phyloP scores from a whole-genome alignment of 1,140 invertebrate species.

The Bathynomus jamesi region DNA sequence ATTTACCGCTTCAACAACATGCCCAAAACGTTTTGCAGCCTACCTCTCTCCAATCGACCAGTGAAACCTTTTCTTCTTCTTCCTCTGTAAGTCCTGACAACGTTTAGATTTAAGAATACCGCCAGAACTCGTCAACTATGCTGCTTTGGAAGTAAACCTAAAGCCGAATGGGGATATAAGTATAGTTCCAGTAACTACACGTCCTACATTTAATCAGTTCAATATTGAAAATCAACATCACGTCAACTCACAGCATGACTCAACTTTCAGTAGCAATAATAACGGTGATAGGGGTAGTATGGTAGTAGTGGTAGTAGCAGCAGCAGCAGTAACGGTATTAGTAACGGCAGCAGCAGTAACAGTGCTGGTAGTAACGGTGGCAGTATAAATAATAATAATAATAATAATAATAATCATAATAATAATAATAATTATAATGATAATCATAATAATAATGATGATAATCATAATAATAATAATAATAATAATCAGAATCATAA shows the following conservation, averaged over 20 bases:
- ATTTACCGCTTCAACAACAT: no score
- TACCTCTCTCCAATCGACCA: neutral
- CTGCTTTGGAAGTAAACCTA: constrained; percentile 28
- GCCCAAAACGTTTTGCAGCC: neutral
- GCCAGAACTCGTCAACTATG: constrained; percentile 20
- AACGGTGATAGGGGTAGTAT: no score
- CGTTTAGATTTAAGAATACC: constrained; percentile 18
- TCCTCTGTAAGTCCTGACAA: neutral
- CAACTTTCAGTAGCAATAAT: neutral
- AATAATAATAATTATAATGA: neutral
- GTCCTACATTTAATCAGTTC: neutral
- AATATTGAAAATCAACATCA: no score
- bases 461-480: neutral
- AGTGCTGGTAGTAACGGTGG: neutral
- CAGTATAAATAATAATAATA: neutral
- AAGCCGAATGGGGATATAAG: constrained; percentile 30
- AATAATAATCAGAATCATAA: neutral
- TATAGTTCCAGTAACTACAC: constrained; percentile 1
- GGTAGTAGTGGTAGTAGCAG: neutral
- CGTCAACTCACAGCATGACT: no score
- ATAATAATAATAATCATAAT: neutral
- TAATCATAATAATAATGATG: neutral
- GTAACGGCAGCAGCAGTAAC: neutral
- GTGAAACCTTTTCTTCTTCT: neutral
- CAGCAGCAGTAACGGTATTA: neutral